Base-by-base conservation (phyloP, 2,888 invertebrate genomes). In the Dasypogon diadema region DNA sequence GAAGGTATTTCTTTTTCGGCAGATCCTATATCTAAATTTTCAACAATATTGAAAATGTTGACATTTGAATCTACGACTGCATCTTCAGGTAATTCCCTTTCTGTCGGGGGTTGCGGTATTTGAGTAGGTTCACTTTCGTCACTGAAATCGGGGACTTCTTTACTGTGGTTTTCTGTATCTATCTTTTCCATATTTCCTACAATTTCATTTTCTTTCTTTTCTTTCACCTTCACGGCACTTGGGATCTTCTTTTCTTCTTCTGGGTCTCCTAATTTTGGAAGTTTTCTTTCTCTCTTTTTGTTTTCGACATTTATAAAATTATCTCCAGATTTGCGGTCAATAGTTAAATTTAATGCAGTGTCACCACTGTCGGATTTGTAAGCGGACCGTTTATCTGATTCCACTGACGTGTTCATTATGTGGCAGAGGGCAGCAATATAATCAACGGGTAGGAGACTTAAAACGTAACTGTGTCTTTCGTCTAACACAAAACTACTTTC, bases 391-490 rank as follows among this genome's bases (percentile, higher is more conserved):
- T 65, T 77, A 18, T 60, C 78, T 24, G 30, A 75, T 34, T 72
- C 74, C 60, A 72, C 75, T 24, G 76, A 77, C 46, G 77, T 89
- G 42, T 92, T 92, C 76, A 94, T 83, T 37, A 92, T 88, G 84
- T 94, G 94, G 85, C 95, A 95, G 79, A 95, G 86, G 21, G 94
- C 94, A 18, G 92, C 91, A 79, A 94, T 86, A 84, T 92, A 92
- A 81, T 91, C 91, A 26, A 88, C 85, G 10, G 91, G 88, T 80
- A 93, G 89, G 79, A 92, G 87, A 80, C 90, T 88, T 46, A 90
- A 88, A 78, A 91, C 87, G 81, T 91, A 90, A 79, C 89, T 89
- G 60, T 80, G 81, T 10, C 80, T 82, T 42, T 75, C 76, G 16
- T 74, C 54, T 30, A 68, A n/a, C 37, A 30, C 56, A 21, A 74